Base-by-base conservation (phyloP, 2,797 vertebrate genomes). In the Podargus strigoides region DNA sequence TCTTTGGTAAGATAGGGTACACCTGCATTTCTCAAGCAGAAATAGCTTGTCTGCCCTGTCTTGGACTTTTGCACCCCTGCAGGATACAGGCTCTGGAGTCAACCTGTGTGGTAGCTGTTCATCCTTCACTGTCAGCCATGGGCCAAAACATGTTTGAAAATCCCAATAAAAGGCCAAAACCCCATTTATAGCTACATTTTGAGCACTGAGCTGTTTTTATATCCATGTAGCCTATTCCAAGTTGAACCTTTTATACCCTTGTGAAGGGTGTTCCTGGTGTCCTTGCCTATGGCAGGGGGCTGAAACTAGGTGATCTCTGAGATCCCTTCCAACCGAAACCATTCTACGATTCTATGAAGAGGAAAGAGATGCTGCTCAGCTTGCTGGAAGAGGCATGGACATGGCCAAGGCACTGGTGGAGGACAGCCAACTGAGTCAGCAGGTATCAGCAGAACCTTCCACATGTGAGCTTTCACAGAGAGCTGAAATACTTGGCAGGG, bases 71-170 rank as follows among this genome's bases (percentile, higher is more conserved):
- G 70, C 37, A 26, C 28, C 28, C 16, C 11, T 5, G 34, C 16
- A 73, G n/a, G n/a, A n/a, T 1, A 0, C 12, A 37, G 36, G 28
- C 14, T 86, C 28, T 74, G 60, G 37, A 47, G 8, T 36, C 17
- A 78, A 3, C 21, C 50, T 64, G 23, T 37, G 46, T 2, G 1
- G 26, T 27, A 32, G 26, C 24, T 0, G 0, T 22, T 34, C 52
- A 42, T 17, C 28, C 22, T 87, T 87, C 67, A 66, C 12, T 42
- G 22, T 12, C 50, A 87, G 36, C 42, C 21, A 30, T 0, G 9
- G 49, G 30, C 6, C 49, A 36, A 27, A 22, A 12, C 0, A 5
- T 11, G 14, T 37, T 60, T 47, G 41, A 85, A 82, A 87, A 66
- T 34, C 34, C 27, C 39, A 47, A 3, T 34, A 39, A 76, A 91